A percentile compares a stretch with the other conserved stretches of the same genome.
Evolutionary conservation across 2,113 vertebrate species (phyloP).

Genomic region (Alligator sinensis): DNA sequence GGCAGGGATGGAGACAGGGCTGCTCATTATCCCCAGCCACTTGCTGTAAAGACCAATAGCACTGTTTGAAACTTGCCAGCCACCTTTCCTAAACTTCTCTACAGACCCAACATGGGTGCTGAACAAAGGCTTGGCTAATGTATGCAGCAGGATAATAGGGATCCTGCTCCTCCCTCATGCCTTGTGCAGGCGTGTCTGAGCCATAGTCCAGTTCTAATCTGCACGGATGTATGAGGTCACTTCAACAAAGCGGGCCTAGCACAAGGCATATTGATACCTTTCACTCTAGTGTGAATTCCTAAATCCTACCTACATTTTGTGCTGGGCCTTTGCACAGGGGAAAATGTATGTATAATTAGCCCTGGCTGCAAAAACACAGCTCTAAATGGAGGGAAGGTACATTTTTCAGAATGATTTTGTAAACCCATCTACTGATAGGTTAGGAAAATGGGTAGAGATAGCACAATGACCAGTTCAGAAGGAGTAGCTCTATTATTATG

Average conservation of each 20-base stretch:
- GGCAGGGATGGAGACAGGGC: too few relatives aligned
- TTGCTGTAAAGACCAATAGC: too few relatives aligned
- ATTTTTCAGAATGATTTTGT: not conserved
- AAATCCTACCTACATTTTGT: too few relatives aligned
- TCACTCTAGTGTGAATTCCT: not conserved
- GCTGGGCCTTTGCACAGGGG: not conserved
- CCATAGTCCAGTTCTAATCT: not conserved
- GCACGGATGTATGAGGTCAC: not conserved
- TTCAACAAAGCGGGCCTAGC: not conserved
- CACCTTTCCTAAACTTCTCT: not conserved
- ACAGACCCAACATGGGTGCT: not conserved
- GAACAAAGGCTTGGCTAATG: not conserved
- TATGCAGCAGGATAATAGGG: not conserved
- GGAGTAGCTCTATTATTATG: not conserved
- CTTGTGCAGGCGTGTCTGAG: not conserved
- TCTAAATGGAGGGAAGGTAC: not conserved
- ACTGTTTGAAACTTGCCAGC: too few relatives aligned
- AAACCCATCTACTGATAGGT: not conserved
- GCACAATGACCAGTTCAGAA: not conserved
- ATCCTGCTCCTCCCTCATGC: not conserved
- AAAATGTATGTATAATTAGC: not conserved
- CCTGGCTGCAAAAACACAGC: not conserved
- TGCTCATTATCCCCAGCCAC: too few relatives aligned
- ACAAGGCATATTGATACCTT: not conserved
- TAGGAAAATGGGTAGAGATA: too few relatives aligned